Conservation (phyloP, 2,797 vertebrate species). For the Cyclopterus lumpus region DNA sequence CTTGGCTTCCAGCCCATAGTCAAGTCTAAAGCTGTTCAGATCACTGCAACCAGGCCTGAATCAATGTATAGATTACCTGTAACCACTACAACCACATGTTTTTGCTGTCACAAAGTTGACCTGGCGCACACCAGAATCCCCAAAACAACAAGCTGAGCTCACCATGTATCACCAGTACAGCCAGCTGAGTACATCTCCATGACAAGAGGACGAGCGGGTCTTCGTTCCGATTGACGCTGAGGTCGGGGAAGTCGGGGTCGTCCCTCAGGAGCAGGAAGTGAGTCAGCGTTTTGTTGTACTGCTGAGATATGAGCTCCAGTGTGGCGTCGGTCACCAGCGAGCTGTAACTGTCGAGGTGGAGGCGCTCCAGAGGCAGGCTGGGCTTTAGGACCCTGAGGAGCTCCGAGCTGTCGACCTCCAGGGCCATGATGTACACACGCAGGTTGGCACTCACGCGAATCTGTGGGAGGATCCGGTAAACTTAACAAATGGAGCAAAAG, state of each 20-base stretch:
- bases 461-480: slow-evolving; percentile 32
- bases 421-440: slow-evolving; percentile 96
- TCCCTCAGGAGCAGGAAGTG: slow-evolving; percentile 98
- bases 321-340: slow-evolving; percentile 92
- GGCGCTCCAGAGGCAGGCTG: slow-evolving; percentile 95
- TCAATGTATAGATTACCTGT: background rate
- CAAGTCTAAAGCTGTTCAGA: background rate
- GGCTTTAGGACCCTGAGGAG: slow-evolving; percentile 97
- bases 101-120: background rate
- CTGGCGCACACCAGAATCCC: background rate
- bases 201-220: slow-evolving; percentile 95
- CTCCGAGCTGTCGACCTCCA: slow-evolving; percentile 94
- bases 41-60: background rate
- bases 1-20: background rate
- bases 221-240: slow-evolving; percentile 95
- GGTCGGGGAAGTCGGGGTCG: slow-evolving; percentile 94
- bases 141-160: slow-evolving; percentile 54
- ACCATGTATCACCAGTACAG: slow-evolving; percentile 96
- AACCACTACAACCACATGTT: background rate
- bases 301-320: slow-evolving; percentile 96
- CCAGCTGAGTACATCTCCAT: slow-evolving; percentile 95
- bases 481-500: background rate
- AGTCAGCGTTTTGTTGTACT: slow-evolving; percentile 97
- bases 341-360: slow-evolving; percentile 97
- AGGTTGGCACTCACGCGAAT: slow-evolving; percentile 91